Base-by-base conservation (phyloP, 2,888 invertebrate genomes). In the Mythimna vitellina region DNA sequence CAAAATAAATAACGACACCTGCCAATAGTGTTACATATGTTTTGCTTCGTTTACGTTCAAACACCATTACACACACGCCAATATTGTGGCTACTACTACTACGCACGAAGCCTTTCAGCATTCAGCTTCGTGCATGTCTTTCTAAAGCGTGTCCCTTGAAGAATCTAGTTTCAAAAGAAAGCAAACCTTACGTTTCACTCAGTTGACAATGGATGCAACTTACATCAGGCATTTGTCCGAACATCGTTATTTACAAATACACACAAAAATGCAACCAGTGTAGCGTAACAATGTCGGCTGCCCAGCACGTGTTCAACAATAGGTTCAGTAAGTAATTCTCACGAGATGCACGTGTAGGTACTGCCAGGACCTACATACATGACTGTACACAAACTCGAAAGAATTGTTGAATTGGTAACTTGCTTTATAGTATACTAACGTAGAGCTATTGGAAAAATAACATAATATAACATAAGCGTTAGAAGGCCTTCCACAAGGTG, bases 251-350 rank as follows among this genome's bases (percentile, higher is more conserved):
- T 74, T 74, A 51, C 38, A 73, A 38, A 56, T 22, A 32, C 10
- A 32, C 10, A 49, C 12, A 17, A 1, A 14, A n/a, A 32, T 10
- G 12, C 72, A 35, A 9, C 17, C 46, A n/a, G 32, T 73, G 60
- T 38, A 25, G 20, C 25, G 25, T n/a, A 53, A 20, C 38, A 38
- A 12, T 53, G 29, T 42, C 56, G 14, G 61, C 35, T 29, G 56
- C 14, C 62, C 7, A 64, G 10, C 63, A 73, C 49, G 74, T 42
- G 72, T 9, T 14, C 29, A 29, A 56, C 49, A 29, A 22, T 9
- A 54, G 3, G 12, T 29, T 38, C n/a, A 61, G 53, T 17, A 5
- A 7, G 35, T 29, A 12, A 12, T 8, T 42, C 14, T n/a, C 54
- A 38, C 5, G 10, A 10, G 54, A 14, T 32, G 54, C 54, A 56